These are phyloP conservation scores for Drosophila nannoptera DNA, from an alignment of 1,140 invertebrate species.

Conservation along the genomic window DNA sequence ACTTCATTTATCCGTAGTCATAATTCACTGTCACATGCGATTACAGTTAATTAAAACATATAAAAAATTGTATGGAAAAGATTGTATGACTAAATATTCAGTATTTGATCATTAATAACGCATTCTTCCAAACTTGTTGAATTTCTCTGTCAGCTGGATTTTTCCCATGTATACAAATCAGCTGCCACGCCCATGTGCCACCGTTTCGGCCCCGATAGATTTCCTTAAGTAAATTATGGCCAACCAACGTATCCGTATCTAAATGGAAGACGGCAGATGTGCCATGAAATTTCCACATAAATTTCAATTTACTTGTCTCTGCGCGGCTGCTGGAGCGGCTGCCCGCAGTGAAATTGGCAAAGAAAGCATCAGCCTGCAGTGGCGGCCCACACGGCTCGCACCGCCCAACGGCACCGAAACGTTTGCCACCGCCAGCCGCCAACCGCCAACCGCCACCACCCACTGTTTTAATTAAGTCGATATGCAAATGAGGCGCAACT, in stretches of 20 bases:
- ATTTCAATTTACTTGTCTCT: constrained; percentile 43
- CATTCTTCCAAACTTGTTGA: not conserved
- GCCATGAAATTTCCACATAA: constrained; percentile 67
- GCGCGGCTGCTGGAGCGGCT: not conserved
- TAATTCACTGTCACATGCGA: constrained; percentile 40
- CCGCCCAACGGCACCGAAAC: constrained; percentile 23
- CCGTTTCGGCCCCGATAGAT: constrained; percentile 57
- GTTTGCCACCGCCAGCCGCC: constrained; percentile 3
- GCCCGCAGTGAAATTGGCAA: constrained; percentile 55
- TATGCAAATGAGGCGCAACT: constrained; percentile 67
- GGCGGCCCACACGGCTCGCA: constrained; percentile 36
- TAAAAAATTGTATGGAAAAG: no score
- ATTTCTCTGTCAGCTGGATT: not conserved
- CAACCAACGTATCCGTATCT: constrained; percentile 46
- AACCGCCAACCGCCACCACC: constrained; percentile 30
- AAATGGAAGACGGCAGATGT: constrained; percentile 61
- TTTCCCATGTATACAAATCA: constrained; percentile 48
- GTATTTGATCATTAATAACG: not conserved
- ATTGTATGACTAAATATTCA: no score
- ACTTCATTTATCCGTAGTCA: constrained; percentile 25
- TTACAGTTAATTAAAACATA: constrained; percentile 14
- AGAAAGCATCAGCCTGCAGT: constrained; percentile 51
- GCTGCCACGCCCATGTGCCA: constrained; percentile 52
- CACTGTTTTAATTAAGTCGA: constrained; percentile 75
- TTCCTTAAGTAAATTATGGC: constrained; percentile 53